phyloP scores from a whole-genome alignment of 2,113 vertebrate species.

The Chloroceryle aenea region DNA sequence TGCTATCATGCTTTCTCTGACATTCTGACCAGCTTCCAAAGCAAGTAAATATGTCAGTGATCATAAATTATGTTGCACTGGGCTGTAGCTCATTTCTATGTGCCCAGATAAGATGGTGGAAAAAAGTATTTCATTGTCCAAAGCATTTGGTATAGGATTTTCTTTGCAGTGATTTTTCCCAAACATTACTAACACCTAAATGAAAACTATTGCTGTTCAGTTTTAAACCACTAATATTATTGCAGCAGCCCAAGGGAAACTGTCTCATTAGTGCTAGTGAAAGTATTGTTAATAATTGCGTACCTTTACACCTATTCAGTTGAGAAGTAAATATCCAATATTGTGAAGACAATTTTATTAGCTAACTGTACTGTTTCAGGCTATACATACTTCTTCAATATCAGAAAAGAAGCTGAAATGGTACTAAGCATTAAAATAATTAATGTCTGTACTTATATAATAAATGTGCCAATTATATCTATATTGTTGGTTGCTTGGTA shows the following conservation, averaged over 20 bases:
- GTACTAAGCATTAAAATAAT: slow-evolving; percentile 11
- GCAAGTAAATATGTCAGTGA: not conserved
- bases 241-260: not conserved
- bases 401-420: not conserved
- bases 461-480: not conserved
- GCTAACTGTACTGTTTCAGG: not conserved
- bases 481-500: not conserved
- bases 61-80: not conserved
- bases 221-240: not conserved
- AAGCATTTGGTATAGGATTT: not conserved
- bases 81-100: not conserved
- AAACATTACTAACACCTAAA: not conserved
- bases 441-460: not conserved
- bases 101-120: not conserved
- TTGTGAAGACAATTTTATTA: not conserved
- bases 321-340: not conserved
- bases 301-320: not conserved
- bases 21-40: not conserved
- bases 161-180: not conserved
- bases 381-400: not conserved
- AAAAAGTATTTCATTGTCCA: not conserved
- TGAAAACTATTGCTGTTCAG: not conserved
- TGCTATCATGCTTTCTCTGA: not conserved
- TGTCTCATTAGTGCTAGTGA: not conserved
- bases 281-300: not conserved